phyloP scores from a whole-genome alignment of 2,888 invertebrate genomes.

The Andrena marginata region DNA sequence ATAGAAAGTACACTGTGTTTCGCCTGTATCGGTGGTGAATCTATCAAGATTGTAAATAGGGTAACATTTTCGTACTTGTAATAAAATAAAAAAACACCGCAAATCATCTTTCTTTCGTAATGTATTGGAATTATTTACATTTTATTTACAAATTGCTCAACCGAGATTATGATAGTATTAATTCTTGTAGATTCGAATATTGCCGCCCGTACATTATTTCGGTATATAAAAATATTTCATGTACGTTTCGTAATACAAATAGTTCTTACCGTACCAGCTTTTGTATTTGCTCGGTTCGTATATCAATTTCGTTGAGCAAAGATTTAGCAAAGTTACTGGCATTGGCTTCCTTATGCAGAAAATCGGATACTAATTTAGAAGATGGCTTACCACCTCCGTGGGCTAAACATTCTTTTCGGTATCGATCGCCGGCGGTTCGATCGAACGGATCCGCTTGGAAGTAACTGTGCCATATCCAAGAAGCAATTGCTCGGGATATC shows the following conservation, averaged over 20 bases:
- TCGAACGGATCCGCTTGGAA: slow-evolving; percentile 93
- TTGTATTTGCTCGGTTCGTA: slow-evolving; percentile 86
- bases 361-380: slow-evolving; percentile 91
- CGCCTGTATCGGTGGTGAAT: slow-evolving; percentile 77
- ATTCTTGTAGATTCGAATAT: slow-evolving; percentile 11
- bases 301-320: slow-evolving; percentile 91
- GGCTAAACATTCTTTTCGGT: slow-evolving; percentile 91
- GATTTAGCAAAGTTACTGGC: slow-evolving; percentile 92
- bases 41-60: slow-evolving; percentile 81
- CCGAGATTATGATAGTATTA: slow-evolving; percentile 17
- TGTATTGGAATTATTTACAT: slow-evolving; percentile 49
- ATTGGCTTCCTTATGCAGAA: slow-evolving; percentile 91
- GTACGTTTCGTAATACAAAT: not conserved
- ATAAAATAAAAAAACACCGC: slow-evolving; percentile 79
- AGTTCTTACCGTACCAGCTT: slow-evolving; percentile 67
- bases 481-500: slow-evolving; percentile 96
- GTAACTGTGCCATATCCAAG: slow-evolving; percentile 96
- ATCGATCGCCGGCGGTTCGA: slow-evolving; percentile 91
- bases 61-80: slow-evolving; percentile 81
- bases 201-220: not conserved
- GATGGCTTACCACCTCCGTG: slow-evolving; percentile 96
- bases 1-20: slow-evolving; percentile 74
- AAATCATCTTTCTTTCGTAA: slow-evolving; percentile 29
- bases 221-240: slow-evolving; percentile 7
- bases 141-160: slow-evolving; percentile 52